Conservation (phyloP, 2,113 vertebrate genomes). For the Nibea albiflora region DNA sequence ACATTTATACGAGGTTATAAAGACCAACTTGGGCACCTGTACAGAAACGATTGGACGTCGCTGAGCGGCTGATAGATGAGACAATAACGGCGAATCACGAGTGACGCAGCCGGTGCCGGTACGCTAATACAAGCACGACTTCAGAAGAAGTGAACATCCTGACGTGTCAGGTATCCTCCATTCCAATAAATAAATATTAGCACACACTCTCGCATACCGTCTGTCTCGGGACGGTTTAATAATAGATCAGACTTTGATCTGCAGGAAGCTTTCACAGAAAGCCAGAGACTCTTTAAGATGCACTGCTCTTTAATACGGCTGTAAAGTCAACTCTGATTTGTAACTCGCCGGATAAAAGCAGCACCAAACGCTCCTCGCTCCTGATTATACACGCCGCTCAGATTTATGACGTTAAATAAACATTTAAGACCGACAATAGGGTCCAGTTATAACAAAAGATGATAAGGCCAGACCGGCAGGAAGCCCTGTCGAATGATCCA, state of each 20-base stretch:
- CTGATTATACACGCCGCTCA: not conserved
- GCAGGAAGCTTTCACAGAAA: not conserved
- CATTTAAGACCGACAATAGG: not conserved
- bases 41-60: not conserved
- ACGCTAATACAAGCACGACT: not conserved
- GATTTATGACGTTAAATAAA: slow-evolving; percentile 1
- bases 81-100: not conserved
- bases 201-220: not conserved
- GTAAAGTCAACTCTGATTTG: slow-evolving; percentile 30
- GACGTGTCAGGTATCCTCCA: not conserved
- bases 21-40: not conserved
- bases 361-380: not conserved
- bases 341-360: not conserved
- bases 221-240: slow-evolving; percentile 41
- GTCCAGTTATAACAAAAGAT: not conserved
- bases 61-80: not conserved
- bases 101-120: not conserved
- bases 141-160: not conserved
- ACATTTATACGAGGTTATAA: not conserved
- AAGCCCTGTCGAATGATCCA: not conserved
- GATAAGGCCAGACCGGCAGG: not conserved
- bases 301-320: not conserved
- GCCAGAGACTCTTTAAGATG: not conserved
- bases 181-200: slow-evolving; percentile 29
- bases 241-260: slow-evolving; percentile 49